Conservation (phyloP, 1,140 invertebrate species). For the Drosophila rhopaloa region DNA sequence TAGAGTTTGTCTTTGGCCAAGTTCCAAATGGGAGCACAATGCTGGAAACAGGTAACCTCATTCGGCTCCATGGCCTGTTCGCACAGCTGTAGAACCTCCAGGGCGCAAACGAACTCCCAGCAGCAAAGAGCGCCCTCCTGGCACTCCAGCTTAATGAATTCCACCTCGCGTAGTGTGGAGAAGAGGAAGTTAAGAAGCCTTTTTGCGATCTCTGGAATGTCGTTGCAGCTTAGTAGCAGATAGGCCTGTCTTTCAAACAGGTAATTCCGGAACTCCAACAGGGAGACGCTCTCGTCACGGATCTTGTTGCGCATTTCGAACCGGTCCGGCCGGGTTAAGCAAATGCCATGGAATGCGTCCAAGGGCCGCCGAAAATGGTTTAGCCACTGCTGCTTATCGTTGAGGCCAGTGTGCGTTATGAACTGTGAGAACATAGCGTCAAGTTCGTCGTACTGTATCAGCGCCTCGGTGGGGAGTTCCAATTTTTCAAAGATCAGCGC, state of each 20-base stretch:
- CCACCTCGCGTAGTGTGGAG: conserved; percentile 78
- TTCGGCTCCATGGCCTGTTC: conserved; percentile 89
- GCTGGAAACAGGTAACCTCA: conserved; percentile 89
- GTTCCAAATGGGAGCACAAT: conserved; percentile 96
- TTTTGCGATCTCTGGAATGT: conserved; percentile 80
- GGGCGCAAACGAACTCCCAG: conserved; percentile 96
- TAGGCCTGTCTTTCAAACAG: conserved; percentile 96
- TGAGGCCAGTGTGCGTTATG: conserved; percentile 95
- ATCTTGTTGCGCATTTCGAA: conserved; percentile 89
- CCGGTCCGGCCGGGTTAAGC: conserved; percentile 89
- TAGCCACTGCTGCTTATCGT: conserved; percentile 93
- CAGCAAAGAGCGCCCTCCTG: conserved; percentile 94
- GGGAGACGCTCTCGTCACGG: conserved; percentile 88
- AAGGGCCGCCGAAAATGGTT: conserved; percentile 90
- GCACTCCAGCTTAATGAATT: conserved; percentile 84
- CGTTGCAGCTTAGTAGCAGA: conserved; percentile 68
- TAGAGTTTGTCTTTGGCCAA: conserved; percentile 96
- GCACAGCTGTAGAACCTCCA: conserved; percentile 94
- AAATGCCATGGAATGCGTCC: conserved; percentile 93
- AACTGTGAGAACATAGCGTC: conserved; percentile 99
- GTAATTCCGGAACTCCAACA: conserved; percentile 97
- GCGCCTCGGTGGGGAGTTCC: conserved; percentile 95
- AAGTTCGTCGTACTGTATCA: conserved; percentile 98
- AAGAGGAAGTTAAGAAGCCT: conserved; percentile 77
- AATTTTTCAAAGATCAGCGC: conserved; percentile 98